phyloP scores from a whole-genome alignment of 1,140 invertebrate species.

The Stratiolaelaps scimitus region DNA sequence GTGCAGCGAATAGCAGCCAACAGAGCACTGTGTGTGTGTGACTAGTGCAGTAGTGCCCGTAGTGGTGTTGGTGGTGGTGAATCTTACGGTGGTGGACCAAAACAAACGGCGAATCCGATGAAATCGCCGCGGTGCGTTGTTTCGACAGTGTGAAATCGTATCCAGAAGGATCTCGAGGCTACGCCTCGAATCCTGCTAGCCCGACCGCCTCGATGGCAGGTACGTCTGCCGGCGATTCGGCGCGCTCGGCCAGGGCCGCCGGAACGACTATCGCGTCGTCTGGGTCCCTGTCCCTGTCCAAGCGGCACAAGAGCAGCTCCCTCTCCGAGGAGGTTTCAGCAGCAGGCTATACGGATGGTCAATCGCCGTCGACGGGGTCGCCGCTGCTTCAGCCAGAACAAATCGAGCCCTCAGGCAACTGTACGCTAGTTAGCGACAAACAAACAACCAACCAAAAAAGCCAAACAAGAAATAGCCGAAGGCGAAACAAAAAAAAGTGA shows the following conservation, averaged over 20 bases:
- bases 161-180: background rate
- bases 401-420: no score
- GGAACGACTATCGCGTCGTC: background rate
- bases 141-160: constrained; percentile 15
- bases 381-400: no score
- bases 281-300: constrained; percentile 11
- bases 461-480: no score
- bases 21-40: background rate
- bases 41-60: background rate
- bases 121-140: constrained; percentile 2
- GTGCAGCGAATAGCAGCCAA: constrained; percentile 22
- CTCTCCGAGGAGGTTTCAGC: constrained; percentile 8
- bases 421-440: no score
- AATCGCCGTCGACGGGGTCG: no score
- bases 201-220: constrained; percentile 25
- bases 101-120: constrained; percentile 27
- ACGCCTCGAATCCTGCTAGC: constrained; percentile 20
- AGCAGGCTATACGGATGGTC: no score
- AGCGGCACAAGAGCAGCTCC: constrained; percentile 24
- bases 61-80: constrained; percentile 10
- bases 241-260: no score
- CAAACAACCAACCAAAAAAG: no score
- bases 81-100: background rate
- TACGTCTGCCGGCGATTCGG: constrained; percentile 9
- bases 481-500: no score